A percentile compares a stretch with the other conserved stretches of the same genome.
phyloP scores from a whole-genome alignment of 2,113 vertebrate species.

The Dicentrarchus labrax region DNA sequence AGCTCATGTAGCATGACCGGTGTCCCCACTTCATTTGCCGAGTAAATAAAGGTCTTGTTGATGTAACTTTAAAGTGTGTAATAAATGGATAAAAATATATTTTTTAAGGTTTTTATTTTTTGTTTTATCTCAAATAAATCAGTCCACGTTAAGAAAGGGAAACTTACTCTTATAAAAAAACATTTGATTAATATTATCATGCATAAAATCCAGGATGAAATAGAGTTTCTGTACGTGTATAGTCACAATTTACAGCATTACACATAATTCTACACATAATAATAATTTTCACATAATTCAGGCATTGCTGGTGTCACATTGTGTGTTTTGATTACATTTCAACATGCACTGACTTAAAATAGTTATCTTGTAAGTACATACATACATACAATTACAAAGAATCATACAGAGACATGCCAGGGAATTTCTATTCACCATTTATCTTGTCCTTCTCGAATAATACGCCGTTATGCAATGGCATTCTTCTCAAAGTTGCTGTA shows the following conservation, averaged over 20 bases:
- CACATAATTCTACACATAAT: neutral
- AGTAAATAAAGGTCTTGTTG: conserved; percentile 38
- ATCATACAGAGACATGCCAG: neutral
- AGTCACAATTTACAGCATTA: neutral
- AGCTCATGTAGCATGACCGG: conserved; percentile 53
- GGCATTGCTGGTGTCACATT: neutral
- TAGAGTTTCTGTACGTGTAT: neutral
- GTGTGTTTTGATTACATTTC: neutral
- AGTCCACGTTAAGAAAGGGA: neutral
- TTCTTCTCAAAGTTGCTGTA: conserved; percentile 41
- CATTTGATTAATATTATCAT: neutral
- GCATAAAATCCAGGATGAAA: neutral
- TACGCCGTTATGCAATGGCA: conserved; percentile 5
- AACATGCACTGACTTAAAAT: neutral
- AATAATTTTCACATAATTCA: neutral
- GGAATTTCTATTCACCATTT: conserved; percentile 25
- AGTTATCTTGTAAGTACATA: neutral
- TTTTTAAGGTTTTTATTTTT: neutral
- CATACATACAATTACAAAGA: too few relatives aligned
- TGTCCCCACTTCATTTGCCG: conserved; percentile 43
- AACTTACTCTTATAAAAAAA: neutral
- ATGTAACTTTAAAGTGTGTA: conserved; percentile 35
- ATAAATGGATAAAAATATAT: neutral
- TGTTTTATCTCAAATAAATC: neutral
- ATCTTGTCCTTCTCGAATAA: conserved; percentile 23